Percentiles rank a stretch among this genome's conserved stretches.
Conservation (phyloP, 1,140 invertebrate species). For the Hormaphis cornu region DNA sequence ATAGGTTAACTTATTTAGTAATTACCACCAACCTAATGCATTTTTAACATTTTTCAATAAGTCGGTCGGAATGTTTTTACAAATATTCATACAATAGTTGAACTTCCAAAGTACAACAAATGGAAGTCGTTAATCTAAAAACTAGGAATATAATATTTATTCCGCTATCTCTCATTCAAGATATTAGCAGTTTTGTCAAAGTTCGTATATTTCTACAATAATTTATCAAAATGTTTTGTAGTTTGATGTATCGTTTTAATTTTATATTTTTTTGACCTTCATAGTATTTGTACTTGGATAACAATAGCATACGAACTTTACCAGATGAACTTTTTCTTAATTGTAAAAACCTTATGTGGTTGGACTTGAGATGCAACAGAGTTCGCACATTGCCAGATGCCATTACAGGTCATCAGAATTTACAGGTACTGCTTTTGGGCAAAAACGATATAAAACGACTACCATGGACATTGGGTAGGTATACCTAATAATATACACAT, state of each 20-base stretch:
- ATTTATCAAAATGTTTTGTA: background rate
- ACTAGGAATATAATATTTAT: constrained; percentile 8
- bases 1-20: no score
- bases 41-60: no score
- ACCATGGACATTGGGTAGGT: background rate
- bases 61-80: no score
- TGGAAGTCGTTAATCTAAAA: background rate
- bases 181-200: background rate
- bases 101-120: background rate
- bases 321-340: background rate
- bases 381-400: background rate
- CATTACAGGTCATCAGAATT: background rate
- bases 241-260: background rate
- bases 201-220: background rate
- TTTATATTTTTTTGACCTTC: background rate
- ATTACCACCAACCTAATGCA: no score
- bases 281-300: constrained; percentile 19
- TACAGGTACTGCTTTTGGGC: constrained; percentile 3
- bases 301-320: background rate
- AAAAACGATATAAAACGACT: constrained; percentile 15
- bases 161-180: background rate
- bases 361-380: constrained; percentile 8
- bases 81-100: background rate
- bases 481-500: background rate
- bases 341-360: constrained; percentile 7